Base-by-base conservation (phyloP, 2,888 invertebrate genomes). In the Cephus runcator region DNA sequence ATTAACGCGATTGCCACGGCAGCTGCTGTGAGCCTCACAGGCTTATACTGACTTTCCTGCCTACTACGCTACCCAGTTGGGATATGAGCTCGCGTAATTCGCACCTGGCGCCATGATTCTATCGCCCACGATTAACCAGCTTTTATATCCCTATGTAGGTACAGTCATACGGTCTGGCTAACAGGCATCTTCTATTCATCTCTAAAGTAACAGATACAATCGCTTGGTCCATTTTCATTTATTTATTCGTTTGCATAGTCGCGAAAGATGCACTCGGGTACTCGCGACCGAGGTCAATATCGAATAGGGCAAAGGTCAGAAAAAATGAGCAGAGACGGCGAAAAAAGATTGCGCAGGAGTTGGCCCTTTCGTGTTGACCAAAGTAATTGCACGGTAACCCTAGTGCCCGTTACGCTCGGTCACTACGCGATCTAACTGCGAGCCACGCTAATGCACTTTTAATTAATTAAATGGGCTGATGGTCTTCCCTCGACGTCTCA, bases 401-500 rank as follows among this genome's bases (percentile, higher is more conserved):
- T 81, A 81, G 83, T 82, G 33, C 71, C 71, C 71, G 33, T 31
- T 33, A 31, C 71, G 71, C 33, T 34, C 34, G 33, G 69, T 78
- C 36, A 76, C 75, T 73, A 77, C 36, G 69, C 73, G 74, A 75
- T 34, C 69, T 75, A 56, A 35, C 69, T 68, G 76, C 78, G 77
- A 77, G 78, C 85, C 84, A 80, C 83, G 89, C 90, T 91, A 91
- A 91, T 91, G 91, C 91, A 91, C 90, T 91, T 90, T 91, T 91
- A 91, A 91, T 91, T 91, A 91, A 91, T 91, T 91, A 91, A 91
- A 91, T 90, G 90, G 90, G 87, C 87, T 88, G 88, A 89, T 89
- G 87, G 89, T 80, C 83, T 82, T 81, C 87, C 85, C 84, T 84
- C 81, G 80, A 85, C 83, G 85, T 80, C 34, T 79, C 78, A 75